These are phyloP conservation scores for Edolisoma coerulescens DNA, from an alignment of 2,113 vertebrate species.

Conservation along the genomic window DNA sequence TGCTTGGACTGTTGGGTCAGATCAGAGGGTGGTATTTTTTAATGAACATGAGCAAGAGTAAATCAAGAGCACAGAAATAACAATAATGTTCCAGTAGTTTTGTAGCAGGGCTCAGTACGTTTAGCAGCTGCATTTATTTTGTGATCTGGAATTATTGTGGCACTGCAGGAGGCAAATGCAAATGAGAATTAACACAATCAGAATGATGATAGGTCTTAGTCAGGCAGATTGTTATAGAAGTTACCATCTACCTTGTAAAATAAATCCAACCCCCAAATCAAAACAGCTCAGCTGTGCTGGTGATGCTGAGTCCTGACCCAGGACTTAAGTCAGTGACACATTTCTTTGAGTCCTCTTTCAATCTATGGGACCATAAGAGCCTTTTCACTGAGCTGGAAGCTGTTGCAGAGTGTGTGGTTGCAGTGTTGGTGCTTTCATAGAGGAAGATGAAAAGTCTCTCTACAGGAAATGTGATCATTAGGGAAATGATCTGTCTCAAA, in stretches of 20 bases:
- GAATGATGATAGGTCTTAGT: neutral
- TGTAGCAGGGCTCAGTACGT: neutral
- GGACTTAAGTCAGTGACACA: neutral
- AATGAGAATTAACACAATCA: neutral
- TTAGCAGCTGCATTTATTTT: neutral
- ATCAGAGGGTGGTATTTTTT: neutral
- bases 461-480: slow-evolving; percentile 27
- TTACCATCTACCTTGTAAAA: neutral
- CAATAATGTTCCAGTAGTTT: neutral
- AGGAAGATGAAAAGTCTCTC: neutral
- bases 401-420: neutral
- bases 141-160: neutral
- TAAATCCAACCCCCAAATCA: neutral
- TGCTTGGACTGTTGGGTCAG: neutral
- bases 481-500: neutral
- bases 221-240: neutral
- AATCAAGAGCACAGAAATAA: neutral
- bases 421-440: neutral
- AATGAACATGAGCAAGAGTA: neutral
- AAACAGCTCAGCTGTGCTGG: neutral
- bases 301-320: neutral
- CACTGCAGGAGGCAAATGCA: neutral
- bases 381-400: neutral
- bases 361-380: neutral
- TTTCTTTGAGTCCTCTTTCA: neutral